Evolutionary conservation across 2,888 invertebrate genomes (phyloP).

Genomic region (Amiota minor): DNA sequence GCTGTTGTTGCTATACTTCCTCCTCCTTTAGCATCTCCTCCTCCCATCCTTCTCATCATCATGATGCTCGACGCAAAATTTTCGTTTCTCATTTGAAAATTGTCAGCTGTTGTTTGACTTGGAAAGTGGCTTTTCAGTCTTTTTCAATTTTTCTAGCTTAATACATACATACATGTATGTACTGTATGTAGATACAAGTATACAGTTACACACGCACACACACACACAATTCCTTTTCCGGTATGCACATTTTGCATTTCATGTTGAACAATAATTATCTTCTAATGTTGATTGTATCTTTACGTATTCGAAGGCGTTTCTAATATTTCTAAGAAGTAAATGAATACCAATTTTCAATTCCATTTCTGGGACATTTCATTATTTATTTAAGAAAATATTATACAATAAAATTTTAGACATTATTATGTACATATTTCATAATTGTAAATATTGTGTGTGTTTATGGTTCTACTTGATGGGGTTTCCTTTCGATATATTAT

Average conservation of each 20-base stretch:
- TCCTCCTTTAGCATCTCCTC: neutral
- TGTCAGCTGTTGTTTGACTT: slow-evolving; percentile 16
- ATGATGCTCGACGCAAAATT: neutral
- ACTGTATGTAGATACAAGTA: too few species aligned
- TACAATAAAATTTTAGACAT: too few species aligned
- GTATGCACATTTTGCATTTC: neutral
- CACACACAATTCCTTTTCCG: neutral
- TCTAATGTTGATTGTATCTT: neutral
- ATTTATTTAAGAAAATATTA: too few species aligned
- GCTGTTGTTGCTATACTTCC: neutral
- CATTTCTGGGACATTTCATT: too few species aligned
- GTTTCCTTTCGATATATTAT: too few species aligned
- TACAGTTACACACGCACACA: too few species aligned
- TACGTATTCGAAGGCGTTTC: neutral
- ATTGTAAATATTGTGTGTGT: too few species aligned
- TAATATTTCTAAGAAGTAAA: neutral
- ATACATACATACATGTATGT: too few species aligned
- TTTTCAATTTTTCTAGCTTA: neutral
- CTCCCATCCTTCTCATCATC: neutral
- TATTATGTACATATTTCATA: too few species aligned
- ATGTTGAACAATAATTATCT: neutral
- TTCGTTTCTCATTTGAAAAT: neutral
- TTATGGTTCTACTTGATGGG: too few species aligned
- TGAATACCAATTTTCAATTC: too few species aligned
- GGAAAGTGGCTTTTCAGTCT: neutral